These are phyloP conservation scores for Penaeus monodon DNA, from an alignment of 2,888 invertebrate species.

Conservation along the genomic window DNA sequence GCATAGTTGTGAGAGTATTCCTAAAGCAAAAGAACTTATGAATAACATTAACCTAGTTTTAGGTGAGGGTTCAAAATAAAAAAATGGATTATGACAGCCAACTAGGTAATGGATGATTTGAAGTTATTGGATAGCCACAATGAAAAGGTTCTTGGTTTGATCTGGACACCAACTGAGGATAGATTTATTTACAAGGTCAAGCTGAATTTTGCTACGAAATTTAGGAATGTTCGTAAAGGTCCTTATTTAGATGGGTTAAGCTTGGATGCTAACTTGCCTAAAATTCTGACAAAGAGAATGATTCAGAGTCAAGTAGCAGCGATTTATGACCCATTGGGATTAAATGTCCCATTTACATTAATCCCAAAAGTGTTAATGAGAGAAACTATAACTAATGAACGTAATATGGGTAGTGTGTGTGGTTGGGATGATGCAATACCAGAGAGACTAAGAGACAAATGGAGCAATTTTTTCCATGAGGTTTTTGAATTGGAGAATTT, in stretches of 20 bases:
- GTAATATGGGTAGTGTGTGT: not conserved
- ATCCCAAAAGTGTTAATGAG: constrained; percentile 21
- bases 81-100: constrained; percentile 18
- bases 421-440: constrained; percentile 19
- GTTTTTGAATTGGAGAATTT: constrained; percentile 15
- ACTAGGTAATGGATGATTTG: not conserved
- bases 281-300: constrained; percentile 22
- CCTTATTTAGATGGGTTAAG: not conserved
- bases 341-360: constrained; percentile 8
- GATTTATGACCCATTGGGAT: constrained; percentile 11
- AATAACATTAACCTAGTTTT: constrained; percentile 8
- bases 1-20: constrained; percentile 19
- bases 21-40: constrained; percentile 16
- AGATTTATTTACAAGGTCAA: not conserved
- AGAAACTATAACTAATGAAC: not conserved
- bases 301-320: too few species aligned
- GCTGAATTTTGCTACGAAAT: constrained; percentile 10
- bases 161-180: constrained; percentile 13
- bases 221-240: constrained; percentile 7
- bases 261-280: not conserved
- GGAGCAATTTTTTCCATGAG: not conserved
- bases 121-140: constrained; percentile 3
- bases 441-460: not conserved
- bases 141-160: not conserved
- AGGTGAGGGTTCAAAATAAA: constrained; percentile 21